Conservation (phyloP, 2,113 vertebrate species). For the Diphyllodes magnificus region DNA sequence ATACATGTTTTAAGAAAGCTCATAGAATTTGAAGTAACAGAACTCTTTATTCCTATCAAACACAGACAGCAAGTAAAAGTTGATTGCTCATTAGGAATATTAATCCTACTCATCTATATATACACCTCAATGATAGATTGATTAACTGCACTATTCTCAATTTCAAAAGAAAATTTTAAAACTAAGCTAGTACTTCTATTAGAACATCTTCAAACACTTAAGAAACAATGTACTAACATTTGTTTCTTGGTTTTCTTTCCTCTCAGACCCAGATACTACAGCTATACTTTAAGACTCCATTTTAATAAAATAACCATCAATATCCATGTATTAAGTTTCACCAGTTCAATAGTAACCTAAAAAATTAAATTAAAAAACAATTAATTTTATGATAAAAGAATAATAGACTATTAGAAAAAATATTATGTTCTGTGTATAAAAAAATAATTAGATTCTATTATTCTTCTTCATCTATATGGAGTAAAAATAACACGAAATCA, state of each 20-base stretch:
- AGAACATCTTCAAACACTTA: neutral
- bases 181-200: neutral
- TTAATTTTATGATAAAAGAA: neutral
- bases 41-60: neutral
- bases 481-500: neutral
- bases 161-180: neutral
- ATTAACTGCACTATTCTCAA: neutral
- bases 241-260: neutral
- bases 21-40: neutral
- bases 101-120: neutral
- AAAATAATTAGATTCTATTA: neutral
- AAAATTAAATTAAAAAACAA: neutral
- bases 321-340: neutral
- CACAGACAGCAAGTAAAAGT: neutral
- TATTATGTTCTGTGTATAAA: neutral
- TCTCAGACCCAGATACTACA: neutral
- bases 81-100: neutral
- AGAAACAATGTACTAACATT: neutral
- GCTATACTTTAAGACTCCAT: neutral
- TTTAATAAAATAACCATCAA: neutral
- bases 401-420: neutral
- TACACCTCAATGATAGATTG: neutral
- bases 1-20: neutral
- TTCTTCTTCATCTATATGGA: neutral
- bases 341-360: neutral